Conservation (phyloP, 1,140 invertebrate genomes). For the Formica exsecta region DNA sequence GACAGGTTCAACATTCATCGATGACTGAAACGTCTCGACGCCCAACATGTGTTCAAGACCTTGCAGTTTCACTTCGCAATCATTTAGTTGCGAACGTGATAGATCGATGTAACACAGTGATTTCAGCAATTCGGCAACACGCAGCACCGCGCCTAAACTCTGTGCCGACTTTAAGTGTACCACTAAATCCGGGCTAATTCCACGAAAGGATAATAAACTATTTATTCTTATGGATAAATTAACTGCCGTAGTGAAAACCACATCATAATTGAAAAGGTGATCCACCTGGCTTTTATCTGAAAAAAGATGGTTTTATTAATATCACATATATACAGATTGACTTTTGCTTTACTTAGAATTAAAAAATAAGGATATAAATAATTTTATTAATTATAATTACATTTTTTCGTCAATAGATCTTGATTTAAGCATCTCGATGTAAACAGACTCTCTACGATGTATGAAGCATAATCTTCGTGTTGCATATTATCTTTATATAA, state of each 20-base stretch:
- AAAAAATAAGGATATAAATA: neutral
- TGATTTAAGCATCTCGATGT: conserved; percentile 74
- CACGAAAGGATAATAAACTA: conserved; percentile 78
- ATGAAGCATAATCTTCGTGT: conserved; percentile 76
- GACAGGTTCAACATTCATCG: conserved; percentile 56
- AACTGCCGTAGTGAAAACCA: conserved; percentile 69
- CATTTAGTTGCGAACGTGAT: conserved; percentile 72
- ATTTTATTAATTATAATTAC: conserved; percentile 65
- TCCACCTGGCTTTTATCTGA: conserved; percentile 41
- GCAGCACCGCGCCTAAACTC: conserved; percentile 76
- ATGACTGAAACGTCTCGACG: conserved; percentile 74
- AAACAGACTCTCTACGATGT: conserved; percentile 76
- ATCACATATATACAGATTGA: conserved; percentile 25
- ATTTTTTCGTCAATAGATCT: conserved; percentile 53
- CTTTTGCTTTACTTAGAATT: conserved; percentile 3
- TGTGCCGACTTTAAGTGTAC: conserved; percentile 77
- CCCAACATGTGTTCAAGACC: conserved; percentile 81
- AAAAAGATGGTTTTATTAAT: conserved; percentile 12
- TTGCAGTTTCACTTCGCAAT: conserved; percentile 82
- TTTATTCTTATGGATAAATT: conserved; percentile 75
- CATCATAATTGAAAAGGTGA: conserved; percentile 72
- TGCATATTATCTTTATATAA: conserved; percentile 69
- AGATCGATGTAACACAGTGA: conserved; percentile 80
- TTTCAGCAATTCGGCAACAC: conserved; percentile 80
- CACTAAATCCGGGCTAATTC: conserved; percentile 77